Conservation (phyloP, 2,888 invertebrate species). For the Amphipyra berbera region DNA sequence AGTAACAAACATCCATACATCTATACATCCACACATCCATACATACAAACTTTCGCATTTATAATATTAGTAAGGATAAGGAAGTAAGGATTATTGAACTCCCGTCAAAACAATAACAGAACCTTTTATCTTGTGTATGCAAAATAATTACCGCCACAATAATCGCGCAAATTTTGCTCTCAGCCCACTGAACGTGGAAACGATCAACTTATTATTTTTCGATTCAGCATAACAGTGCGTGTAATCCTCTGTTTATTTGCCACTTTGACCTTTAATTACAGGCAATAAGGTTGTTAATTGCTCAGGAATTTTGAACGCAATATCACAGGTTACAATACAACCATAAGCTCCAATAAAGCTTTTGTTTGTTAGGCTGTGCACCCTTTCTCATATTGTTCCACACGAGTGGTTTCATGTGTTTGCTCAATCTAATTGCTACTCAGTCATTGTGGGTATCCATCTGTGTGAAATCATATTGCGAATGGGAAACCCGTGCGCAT, state of each 20-base stretch:
- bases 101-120: constrained; percentile 34
- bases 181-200: constrained; percentile 57
- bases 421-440: constrained; percentile 88
- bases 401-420: constrained; percentile 83
- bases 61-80: too few relatives aligned
- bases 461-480: constrained; percentile 82
- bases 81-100: constrained; percentile 7
- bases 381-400: constrained; percentile 87
- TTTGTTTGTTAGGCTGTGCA: constrained; percentile 80
- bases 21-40: too few relatives aligned
- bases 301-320: constrained; percentile 32
- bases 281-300: constrained; percentile 51
- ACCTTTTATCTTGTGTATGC: constrained; percentile 46
- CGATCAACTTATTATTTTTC: constrained; percentile 66
- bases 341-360: constrained; percentile 64
- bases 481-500: constrained; percentile 64
- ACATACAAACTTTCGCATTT: too few relatives aligned
- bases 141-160: constrained; percentile 56
- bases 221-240: constrained; percentile 60
- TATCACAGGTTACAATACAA: constrained; percentile 56
- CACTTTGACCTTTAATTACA: constrained; percentile 45
- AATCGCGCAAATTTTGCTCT: constrained; percentile 44
- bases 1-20: too few relatives aligned
- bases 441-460: constrained; percentile 82
- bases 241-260: constrained; percentile 49